These are phyloP conservation scores for Seira musarum DNA, from an alignment of 2,888 invertebrate species.

Conservation along the genomic window DNA sequence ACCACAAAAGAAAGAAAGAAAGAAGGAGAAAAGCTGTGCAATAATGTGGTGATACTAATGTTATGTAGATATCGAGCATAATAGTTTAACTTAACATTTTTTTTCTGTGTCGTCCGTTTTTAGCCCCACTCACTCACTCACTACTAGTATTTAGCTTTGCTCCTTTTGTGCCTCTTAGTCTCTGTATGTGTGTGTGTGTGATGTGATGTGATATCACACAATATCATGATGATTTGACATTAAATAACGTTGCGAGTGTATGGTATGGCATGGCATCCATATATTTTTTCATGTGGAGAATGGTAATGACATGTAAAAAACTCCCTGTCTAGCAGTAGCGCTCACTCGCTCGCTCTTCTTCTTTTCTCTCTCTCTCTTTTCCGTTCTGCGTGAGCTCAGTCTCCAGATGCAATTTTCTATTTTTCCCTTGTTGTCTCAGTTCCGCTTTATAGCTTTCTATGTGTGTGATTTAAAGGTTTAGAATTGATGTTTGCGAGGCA, in stretches of 20 bases:
- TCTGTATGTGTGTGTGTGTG: too few species aligned
- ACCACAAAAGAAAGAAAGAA: background rate
- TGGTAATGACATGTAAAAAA: constrained; percentile 10
- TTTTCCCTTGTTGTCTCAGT: constrained; percentile 37
- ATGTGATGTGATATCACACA: constrained; percentile 7
- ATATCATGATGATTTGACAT: constrained; percentile 39
- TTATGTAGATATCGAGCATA: constrained; percentile 5
- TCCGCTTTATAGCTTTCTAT: constrained; percentile 36
- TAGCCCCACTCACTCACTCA: background rate
- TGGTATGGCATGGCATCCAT: background rate
- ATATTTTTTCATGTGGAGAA: constrained; percentile 10
- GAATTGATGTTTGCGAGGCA: constrained; percentile 53
- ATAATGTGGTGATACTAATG: constrained; percentile 10
- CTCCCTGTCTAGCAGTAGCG: background rate
- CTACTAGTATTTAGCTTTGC: constrained; percentile 2
- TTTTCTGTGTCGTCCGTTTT: background rate
- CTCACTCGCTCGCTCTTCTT: constrained; percentile 17
- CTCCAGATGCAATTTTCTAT: constrained; percentile 43
- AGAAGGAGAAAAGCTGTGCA: constrained; percentile 1
- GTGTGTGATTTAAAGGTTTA: constrained; percentile 57
- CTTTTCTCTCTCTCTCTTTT: constrained; percentile 39
- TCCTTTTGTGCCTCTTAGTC: background rate
- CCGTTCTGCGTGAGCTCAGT: constrained; percentile 8
- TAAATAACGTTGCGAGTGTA: constrained; percentile 15
- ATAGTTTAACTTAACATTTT: constrained; percentile 4